Percentiles rank a stretch among this genome's conserved stretches.
Evolutionary conservation across 2,113 vertebrate genomes (phyloP).

Genomic region (Xerus inauris): DNA sequence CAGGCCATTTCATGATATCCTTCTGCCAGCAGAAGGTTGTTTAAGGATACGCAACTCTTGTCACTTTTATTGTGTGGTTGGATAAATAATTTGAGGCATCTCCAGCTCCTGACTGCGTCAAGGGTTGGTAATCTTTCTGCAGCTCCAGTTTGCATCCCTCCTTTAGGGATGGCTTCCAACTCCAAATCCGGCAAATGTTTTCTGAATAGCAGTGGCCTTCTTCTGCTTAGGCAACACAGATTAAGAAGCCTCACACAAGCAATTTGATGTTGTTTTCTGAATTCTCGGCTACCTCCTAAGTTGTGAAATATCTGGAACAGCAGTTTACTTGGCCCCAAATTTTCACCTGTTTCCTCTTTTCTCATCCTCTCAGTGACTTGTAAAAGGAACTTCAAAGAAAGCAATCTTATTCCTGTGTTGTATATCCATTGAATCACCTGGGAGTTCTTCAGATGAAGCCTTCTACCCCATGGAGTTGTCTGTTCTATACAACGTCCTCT

Average conservation of each 20-base stretch:
- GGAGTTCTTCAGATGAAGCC: background rate
- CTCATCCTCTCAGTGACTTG: conserved; percentile 43
- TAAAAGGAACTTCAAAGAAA: conserved; percentile 38
- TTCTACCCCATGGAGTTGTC: background rate
- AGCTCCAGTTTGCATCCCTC: background rate
- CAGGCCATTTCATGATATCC: conserved; percentile 48
- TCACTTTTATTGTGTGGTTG: conserved; percentile 46
- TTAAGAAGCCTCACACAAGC: background rate
- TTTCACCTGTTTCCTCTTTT: conserved; percentile 76
- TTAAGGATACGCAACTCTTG: conserved; percentile 70
- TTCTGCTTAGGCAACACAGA: background rate
- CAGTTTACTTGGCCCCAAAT: conserved; percentile 42
- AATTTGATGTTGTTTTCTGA: conserved; percentile 59
- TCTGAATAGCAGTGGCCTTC: conserved; percentile 21
- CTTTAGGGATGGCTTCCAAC: conserved; percentile 11
- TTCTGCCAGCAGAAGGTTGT: conserved; percentile 69
- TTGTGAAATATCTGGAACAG: conserved; percentile 70
- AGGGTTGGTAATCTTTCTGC: conserved; percentile 39
- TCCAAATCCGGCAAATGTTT: conserved; percentile 1
- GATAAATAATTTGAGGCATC: conserved; percentile 55
- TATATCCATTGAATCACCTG: background rate
- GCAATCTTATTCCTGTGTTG: background rate
- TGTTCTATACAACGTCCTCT: background rate
- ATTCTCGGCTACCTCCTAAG: conserved; percentile 53
- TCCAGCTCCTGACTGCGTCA: conserved; percentile 52